Evolutionary conservation across 2,113 vertebrate species (phyloP).

Genomic region (Tyto alba): DNA sequence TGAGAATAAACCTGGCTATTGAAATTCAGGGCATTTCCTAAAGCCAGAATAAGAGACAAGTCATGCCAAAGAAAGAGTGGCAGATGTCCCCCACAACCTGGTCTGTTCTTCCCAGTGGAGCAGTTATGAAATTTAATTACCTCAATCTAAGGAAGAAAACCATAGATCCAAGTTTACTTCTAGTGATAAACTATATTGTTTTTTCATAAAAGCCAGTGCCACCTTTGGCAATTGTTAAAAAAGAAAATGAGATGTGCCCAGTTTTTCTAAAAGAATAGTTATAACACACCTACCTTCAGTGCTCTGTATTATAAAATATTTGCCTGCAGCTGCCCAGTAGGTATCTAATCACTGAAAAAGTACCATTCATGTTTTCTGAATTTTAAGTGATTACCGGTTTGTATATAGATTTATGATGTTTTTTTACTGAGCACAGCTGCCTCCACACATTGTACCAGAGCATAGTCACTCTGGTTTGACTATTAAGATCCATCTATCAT

Average conservation of each 20-base stretch:
- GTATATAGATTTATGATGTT: neutral
- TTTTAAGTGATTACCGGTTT: neutral
- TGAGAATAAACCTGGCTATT: neutral
- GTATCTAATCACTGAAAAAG: neutral
- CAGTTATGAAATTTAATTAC: neutral
- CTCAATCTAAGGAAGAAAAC: neutral
- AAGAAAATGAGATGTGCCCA: neutral
- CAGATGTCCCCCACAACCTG: neutral
- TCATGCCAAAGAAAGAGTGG: neutral
- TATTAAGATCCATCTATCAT: neutral
- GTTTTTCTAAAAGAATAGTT: neutral
- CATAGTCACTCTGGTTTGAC: neutral
- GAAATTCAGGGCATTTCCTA: neutral
- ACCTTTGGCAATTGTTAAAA: neutral
- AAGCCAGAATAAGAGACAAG: neutral
- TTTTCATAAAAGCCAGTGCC: neutral
- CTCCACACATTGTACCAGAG: neutral
- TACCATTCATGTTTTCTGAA: neutral
- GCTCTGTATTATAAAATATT: neutral
- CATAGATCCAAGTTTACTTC: neutral
- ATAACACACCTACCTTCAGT: neutral
- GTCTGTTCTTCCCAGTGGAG: neutral
- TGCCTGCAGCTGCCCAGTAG: neutral
- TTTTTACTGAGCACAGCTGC: neutral
- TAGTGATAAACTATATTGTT: neutral